A percentile compares a stretch with the other conserved stretches of the same genome.
Evolutionary conservation across 2,888 invertebrate genomes (phyloP).

Genomic region (Phania funesta): DNA sequence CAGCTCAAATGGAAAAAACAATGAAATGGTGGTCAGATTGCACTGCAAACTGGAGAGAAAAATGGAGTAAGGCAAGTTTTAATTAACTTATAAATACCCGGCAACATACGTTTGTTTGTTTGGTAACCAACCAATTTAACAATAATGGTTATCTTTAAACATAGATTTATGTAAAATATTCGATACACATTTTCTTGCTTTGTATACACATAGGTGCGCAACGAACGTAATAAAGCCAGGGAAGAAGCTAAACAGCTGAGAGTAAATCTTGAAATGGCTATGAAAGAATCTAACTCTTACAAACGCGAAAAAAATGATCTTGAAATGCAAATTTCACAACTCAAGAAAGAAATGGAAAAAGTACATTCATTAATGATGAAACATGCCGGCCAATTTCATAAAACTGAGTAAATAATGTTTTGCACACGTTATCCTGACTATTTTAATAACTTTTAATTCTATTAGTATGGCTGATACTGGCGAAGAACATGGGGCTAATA

Average conservation of each 20-base stretch:
- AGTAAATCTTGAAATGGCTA: conserved; percentile 88
- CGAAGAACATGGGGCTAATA: conserved; percentile 79
- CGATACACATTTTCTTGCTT: too few relatives aligned
- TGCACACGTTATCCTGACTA: not conserved
- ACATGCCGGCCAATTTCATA: conserved; percentile 86
- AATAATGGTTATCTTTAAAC: too few relatives aligned
- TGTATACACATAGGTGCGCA: conserved; percentile 84
- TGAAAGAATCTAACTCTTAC: conserved; percentile 87
- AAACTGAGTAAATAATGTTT: conserved; percentile 72
- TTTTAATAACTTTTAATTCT: not conserved
- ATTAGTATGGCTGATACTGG: conserved; percentile 73
- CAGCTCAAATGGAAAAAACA: conserved; percentile 99
- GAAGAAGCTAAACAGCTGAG: conserved; percentile 93
- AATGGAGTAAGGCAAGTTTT: conserved; percentile 91
- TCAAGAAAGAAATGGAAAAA: conserved; percentile 91
- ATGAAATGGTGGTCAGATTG: conserved; percentile 99
- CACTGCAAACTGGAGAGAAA: conserved; percentile 96
- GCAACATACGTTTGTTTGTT: conserved; percentile 28
- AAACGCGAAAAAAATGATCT: conserved; percentile 91
- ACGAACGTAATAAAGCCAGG: conserved; percentile 94
- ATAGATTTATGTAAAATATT: too few relatives aligned
- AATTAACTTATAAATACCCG: not conserved
- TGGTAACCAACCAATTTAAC: conserved; percentile 45
- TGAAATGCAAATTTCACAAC: conserved; percentile 87
- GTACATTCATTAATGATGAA: conserved; percentile 85